Conservation (phyloP, 2,888 invertebrate genomes). For the Allacma fusca region DNA sequence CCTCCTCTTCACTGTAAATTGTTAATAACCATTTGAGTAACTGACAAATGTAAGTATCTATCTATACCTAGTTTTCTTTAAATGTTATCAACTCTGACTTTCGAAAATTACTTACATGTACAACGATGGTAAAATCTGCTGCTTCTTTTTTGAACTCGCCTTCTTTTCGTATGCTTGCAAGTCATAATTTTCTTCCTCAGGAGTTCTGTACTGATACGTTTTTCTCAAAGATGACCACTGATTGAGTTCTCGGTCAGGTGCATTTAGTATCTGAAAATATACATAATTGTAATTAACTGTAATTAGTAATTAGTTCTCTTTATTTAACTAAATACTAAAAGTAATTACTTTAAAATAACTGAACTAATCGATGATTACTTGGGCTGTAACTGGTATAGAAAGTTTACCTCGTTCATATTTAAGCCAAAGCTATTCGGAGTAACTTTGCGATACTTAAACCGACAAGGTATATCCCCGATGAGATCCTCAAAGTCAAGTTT, state of each 20-base stretch:
- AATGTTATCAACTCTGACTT: no score
- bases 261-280: slow-evolving; percentile 77
- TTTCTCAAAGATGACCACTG: slow-evolving; percentile 94
- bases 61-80: no score
- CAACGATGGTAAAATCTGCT: slow-evolving; percentile 79
- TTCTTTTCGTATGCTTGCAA: slow-evolving; percentile 78
- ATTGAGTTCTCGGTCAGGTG: slow-evolving; percentile 92
- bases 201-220: slow-evolving; percentile 78
- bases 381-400: slow-evolving; percentile 24
- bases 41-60: no score
- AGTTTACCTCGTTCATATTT: slow-evolving; percentile 83
- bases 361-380: neutral
- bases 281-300: slow-evolving; percentile 8
- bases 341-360: no score
- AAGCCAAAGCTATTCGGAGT: slow-evolving; percentile 91
- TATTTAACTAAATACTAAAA: no score
- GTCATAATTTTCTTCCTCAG: slow-evolving; percentile 81
- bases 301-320: neutral
- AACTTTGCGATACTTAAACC: slow-evolving; percentile 91
- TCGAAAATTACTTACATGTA: slow-evolving; percentile 70
- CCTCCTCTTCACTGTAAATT: slow-evolving; percentile 28
- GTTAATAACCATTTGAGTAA: no score
- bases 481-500: slow-evolving; percentile 95
- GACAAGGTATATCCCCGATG: slow-evolving; percentile 87
- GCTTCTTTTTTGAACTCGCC: slow-evolving; percentile 78